Evolutionary conservation across 2,888 invertebrate species (phyloP), one percentile per base, ranked within the genome.

Genomic region (Catocala fraxini): DNA sequence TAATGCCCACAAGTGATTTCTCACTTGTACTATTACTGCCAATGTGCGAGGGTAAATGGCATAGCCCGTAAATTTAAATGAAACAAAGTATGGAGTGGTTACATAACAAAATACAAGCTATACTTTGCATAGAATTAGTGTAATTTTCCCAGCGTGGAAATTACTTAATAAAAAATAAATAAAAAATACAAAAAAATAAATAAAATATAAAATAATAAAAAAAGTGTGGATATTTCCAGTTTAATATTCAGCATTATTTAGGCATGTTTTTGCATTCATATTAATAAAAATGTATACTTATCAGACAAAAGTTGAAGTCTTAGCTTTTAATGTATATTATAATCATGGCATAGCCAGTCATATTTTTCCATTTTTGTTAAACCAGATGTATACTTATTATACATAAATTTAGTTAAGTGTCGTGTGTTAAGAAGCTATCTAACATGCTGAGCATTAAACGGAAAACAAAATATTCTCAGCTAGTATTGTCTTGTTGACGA

Each of bases 101-200:
- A 90, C 71, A 88, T 92, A 88, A 90, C 81, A 93, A 89, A 88
- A 93, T 97, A 97, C 97, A 97, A 97, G 96, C 97, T 97, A 97
- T 97, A 97, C 97, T 97, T 97, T 97, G 97, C 97, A 97, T 97
- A 97, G 96, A 97, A 97, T 96, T 97, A 97, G 97, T 97, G 97
- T 96, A 96, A 96, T 97, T 97, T 97, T 97, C 96, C 96, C 95
- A 95, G 95, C 95, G 94, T 95, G 94, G 93, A 95, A 95, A 94
- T 94, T 93, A 94, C 93, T 94, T 84, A 85, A 86, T 85, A 85
- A 86, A 81, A 81, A 80, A 84, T 83, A 84, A 84, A 84, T 80
- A 79, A 70, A 80, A 84, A 81, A 85, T 84, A 80, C 81, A 79
- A 85, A 81, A 81, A 79, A 78, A 75, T 76, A 62, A 64, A 82